Evolutionary conservation across 1,140 invertebrate genomes (phyloP).

Genomic region (Paralvinella palmiformis): DNA sequence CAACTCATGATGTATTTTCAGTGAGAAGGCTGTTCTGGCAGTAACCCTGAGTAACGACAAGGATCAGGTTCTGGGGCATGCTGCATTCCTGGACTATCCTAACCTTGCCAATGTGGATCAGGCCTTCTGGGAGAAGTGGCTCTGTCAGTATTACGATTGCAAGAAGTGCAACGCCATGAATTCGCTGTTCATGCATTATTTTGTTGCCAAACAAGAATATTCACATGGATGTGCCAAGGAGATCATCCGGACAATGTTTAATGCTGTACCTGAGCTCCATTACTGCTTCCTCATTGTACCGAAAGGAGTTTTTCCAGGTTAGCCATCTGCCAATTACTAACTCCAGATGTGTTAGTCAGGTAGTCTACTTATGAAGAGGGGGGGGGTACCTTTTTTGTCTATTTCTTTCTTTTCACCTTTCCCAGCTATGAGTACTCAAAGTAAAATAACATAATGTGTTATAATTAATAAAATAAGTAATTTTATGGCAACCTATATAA

Average conservation of each 20-base stretch:
- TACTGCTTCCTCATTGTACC: constrained; percentile 45
- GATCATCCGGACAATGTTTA: constrained; percentile 47
- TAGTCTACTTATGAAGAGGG: no score
- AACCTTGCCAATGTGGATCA: constrained; percentile 38
- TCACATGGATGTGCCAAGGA: constrained; percentile 45
- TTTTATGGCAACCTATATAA: no score
- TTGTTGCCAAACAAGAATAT: constrained; percentile 47
- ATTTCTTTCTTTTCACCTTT: no score
- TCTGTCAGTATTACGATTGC: constrained; percentile 31
- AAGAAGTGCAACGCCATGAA: constrained; percentile 37
- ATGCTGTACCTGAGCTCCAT: constrained; percentile 48
- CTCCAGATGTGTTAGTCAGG: no score
- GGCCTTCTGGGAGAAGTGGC: constrained; percentile 42
- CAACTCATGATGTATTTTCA: no score
- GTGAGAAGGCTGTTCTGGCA: constrained; percentile 48
- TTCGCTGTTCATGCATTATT: constrained; percentile 48
- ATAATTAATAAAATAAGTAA: no score
- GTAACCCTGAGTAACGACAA: constrained; percentile 46
- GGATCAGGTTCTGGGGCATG: constrained; percentile 46
- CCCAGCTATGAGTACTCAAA: no score
- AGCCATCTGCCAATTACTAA: no score
- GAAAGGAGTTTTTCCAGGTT: constrained; percentile 40
- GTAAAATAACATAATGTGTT: no score
- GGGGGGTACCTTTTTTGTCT: no score
- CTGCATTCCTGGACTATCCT: constrained; percentile 49